Evolutionary conservation across 2,888 invertebrate genomes (phyloP).

Genomic region (Eledona agricola): DNA sequence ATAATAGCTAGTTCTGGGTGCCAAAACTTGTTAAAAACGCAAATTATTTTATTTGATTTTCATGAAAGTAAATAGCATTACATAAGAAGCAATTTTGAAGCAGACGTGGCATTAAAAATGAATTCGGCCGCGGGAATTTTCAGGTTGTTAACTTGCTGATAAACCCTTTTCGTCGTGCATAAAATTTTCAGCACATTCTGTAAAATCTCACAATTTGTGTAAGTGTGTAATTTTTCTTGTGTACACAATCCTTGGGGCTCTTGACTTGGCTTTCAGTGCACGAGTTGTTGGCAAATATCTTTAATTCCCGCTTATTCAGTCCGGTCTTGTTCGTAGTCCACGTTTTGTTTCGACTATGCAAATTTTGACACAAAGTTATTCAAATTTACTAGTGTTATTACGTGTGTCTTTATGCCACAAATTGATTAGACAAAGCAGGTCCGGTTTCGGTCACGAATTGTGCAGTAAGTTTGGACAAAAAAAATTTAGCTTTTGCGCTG

Average conservation of each 20-base stretch:
- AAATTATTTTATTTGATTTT: no score
- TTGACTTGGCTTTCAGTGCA: constrained; percentile 24
- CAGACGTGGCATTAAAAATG: no score
- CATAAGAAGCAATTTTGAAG: no score
- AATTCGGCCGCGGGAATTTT: no score
- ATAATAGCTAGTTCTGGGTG: no score
- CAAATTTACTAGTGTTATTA: constrained; percentile 33
- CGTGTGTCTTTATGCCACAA: constrained; percentile 30
- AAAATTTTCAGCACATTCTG: no score
- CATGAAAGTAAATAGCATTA: no score
- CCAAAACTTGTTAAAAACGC: no score
- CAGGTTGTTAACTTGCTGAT: no score
- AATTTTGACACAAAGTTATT: constrained; percentile 33
- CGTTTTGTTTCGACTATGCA: constrained; percentile 29
- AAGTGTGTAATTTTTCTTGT: constrained; percentile 13
- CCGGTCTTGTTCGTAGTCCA: constrained; percentile 20
- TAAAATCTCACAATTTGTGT: constrained; percentile 10
- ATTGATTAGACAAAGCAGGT: constrained; percentile 34
- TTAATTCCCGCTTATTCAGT: constrained; percentile 32
- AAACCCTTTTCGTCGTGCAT: no score
- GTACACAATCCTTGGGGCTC: constrained; percentile 10
- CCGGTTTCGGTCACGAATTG: constrained; percentile 22
- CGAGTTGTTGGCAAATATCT: constrained; percentile 30
- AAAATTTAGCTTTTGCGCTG: no score
- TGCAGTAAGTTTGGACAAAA: no score